Conservation (phyloP, 1,140 invertebrate species). For the Orchestia grillus region DNA sequence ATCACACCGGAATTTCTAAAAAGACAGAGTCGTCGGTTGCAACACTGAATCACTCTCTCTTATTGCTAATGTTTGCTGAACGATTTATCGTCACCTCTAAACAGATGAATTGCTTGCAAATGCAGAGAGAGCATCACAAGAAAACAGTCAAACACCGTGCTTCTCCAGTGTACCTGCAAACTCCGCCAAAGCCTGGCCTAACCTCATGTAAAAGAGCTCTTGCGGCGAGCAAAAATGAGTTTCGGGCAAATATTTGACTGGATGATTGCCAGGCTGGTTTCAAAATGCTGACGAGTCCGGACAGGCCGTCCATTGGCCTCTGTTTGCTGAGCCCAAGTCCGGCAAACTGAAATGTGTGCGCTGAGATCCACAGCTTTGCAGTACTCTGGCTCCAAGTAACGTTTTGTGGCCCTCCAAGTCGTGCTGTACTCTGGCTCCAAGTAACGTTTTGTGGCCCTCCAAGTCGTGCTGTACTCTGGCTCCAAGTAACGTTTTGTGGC, state of each 20-base stretch:
- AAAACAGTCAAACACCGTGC: background rate
- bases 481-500: background rate
- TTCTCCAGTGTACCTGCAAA: background rate
- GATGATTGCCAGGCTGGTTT: slow-evolving; percentile 53
- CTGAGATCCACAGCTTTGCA: background rate
- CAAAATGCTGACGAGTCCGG: slow-evolving; percentile 47
- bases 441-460: background rate
- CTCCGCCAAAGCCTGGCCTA: background rate
- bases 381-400: background rate
- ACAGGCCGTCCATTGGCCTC: slow-evolving; percentile 34
- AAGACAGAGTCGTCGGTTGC: background rate
- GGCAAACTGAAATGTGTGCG: slow-evolving; percentile 44
- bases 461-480: background rate
- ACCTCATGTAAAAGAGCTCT: slow-evolving; percentile 51
- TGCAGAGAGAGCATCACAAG: background rate
- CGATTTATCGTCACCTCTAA: background rate
- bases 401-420: background rate
- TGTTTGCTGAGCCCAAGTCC: slow-evolving; percentile 31
- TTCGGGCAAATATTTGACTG: slow-evolving; percentile 42
- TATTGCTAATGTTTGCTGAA: background rate
- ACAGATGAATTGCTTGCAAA: slow-evolving; percentile 20
- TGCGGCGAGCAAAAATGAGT: slow-evolving; percentile 18
- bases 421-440: background rate
- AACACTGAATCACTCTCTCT: background rate
- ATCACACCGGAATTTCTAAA: background rate